These are phyloP conservation scores for Lochmaea capreae DNA, from an alignment of 2,888 invertebrate species.

Conservation along the genomic window DNA sequence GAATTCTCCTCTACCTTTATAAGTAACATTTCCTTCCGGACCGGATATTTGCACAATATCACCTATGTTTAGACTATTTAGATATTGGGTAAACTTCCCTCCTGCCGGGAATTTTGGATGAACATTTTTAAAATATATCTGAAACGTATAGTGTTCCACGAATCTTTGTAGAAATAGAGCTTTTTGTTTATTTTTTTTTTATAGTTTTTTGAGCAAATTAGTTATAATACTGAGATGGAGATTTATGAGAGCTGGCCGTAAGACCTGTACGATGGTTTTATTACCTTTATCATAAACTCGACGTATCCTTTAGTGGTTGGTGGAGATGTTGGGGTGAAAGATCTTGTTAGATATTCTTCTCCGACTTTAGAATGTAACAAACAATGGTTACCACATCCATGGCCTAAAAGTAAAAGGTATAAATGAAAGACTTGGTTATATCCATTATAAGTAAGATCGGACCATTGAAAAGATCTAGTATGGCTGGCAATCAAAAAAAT, in stretches of 20 bases:
- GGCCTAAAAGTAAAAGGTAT: background rate
- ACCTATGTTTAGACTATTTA: background rate
- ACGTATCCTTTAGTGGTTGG: background rate
- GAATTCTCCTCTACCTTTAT: background rate
- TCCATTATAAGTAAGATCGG: no score
- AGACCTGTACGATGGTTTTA: background rate
- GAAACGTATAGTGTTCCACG: background rate
- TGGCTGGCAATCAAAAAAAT: background rate
- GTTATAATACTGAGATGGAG: no score
- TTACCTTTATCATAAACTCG: conserved; percentile 15
- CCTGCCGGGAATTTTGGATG: conserved; percentile 3
- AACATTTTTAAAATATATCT: conserved; percentile 11
- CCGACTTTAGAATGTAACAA: background rate
- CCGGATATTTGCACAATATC: conserved; percentile 4
- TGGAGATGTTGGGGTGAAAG: background rate
- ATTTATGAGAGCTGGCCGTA: no score
- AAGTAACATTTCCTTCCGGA: conserved; percentile 3
- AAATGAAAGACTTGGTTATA: no score
- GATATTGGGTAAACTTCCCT: conserved; percentile 1
- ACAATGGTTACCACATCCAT: background rate
- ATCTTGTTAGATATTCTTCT: background rate
- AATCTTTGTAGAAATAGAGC: no score
- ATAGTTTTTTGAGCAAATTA: no score
- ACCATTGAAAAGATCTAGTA: no score
- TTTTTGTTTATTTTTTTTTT: no score